A percentile compares a stretch with the other conserved stretches of the same genome.
These are phyloP conservation scores for Euclidia mi DNA, from an alignment of 2,888 invertebrate genomes.

Conservation along the genomic window DNA sequence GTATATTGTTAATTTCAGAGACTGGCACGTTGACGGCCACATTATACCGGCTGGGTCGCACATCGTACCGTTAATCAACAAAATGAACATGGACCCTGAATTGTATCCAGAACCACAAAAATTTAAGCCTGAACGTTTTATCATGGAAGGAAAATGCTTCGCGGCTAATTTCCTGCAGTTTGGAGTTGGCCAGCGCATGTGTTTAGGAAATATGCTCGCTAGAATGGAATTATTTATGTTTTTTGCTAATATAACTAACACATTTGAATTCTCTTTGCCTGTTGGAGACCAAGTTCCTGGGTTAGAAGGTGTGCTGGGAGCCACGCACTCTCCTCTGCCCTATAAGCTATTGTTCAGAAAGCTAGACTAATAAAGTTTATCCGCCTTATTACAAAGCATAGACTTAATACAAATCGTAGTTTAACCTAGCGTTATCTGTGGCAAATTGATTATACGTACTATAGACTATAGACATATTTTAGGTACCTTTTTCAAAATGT, in stretches of 20 bases:
- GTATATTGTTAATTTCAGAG: constrained; percentile 85
- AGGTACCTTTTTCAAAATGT: no score
- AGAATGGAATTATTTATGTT: constrained; percentile 96
- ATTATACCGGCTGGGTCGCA: constrained; percentile 94
- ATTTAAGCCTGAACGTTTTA: constrained; percentile 94
- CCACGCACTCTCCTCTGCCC: constrained; percentile 93
- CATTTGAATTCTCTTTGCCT: constrained; percentile 92
- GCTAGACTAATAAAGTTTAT: constrained; percentile 13
- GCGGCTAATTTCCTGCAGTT: constrained; percentile 96
- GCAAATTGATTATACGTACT: no score
- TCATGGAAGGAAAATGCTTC: constrained; percentile 92
- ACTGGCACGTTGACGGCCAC: constrained; percentile 93
- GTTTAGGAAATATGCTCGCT: constrained; percentile 95
- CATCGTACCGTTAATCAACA: constrained; percentile 94
- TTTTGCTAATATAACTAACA: constrained; percentile 94
- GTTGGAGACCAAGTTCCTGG: constrained; percentile 92
- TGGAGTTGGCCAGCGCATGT: constrained; percentile 95
- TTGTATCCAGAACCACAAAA: constrained; percentile 94
- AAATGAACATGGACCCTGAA: constrained; percentile 95
- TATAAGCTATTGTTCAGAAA: constrained; percentile 53
- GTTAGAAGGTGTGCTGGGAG: constrained; percentile 92
- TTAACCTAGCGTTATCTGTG: no score
- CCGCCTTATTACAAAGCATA: no score
- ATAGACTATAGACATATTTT: no score
- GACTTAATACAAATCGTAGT: no score